Conservation (phyloP, 2,113 vertebrate species). For the Nettapus auritus region DNA sequence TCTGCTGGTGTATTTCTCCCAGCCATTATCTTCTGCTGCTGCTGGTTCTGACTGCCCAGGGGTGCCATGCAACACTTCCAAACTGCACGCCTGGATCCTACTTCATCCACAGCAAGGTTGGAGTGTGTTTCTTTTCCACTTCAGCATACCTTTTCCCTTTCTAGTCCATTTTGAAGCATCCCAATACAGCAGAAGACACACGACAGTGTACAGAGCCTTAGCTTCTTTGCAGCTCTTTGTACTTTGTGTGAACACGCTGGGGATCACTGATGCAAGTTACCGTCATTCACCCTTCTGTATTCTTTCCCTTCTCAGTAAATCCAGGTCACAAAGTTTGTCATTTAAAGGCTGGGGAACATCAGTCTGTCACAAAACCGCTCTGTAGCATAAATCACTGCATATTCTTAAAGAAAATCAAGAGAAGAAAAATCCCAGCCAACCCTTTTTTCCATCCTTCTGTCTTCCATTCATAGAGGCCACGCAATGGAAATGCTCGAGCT, state of each 20-base stretch:
- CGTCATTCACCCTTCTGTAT: neutral
- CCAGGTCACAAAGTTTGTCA: neutral
- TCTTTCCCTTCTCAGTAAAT: neutral
- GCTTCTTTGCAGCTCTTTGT: neutral
- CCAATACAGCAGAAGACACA: neutral
- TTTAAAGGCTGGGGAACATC: neutral
- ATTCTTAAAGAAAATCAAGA: neutral
- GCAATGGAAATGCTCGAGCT: neutral
- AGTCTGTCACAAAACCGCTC: neutral
- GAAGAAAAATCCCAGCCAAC: neutral
- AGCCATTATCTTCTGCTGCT: neutral
- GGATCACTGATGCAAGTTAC: neutral
- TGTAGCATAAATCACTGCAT: neutral
- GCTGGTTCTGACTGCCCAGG: neutral
- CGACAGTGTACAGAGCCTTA: neutral
- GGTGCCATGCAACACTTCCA: neutral
- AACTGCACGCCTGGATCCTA: neutral
- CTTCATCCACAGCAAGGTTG: neutral
- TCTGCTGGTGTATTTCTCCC: neutral
- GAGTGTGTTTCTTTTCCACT: neutral
- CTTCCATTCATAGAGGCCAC: neutral
- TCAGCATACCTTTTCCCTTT: neutral
- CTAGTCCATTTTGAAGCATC: neutral
- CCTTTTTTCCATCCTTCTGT: neutral
- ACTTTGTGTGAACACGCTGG: neutral